Evolutionary conservation across 1,140 invertebrate genomes (phyloP).

Genomic region (Berghia stephanieae): DNA sequence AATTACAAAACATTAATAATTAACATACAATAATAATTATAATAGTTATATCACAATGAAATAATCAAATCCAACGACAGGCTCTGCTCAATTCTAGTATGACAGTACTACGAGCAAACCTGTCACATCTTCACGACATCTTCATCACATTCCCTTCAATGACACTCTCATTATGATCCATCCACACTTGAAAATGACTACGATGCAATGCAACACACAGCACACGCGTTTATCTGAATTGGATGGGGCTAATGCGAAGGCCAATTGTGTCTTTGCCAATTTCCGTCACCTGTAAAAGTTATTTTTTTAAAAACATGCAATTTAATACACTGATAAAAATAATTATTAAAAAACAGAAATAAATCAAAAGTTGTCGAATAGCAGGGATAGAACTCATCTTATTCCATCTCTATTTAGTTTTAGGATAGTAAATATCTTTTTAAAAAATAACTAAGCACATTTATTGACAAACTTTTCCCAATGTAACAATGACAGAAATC

Average conservation of each 20-base stretch:
- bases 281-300: conserved; percentile 85
- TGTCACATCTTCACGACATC: neutral
- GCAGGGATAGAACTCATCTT: neutral
- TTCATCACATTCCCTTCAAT: neutral
- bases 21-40: too few species aligned
- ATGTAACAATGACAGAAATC: too few species aligned
- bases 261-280: conserved; percentile 91
- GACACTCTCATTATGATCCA: neutral
- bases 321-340: neutral
- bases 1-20: too few species aligned
- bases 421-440: too few species aligned
- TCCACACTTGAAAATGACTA: neutral
- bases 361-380: neutral
- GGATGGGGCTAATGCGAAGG: conserved; percentile 79
- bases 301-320: conserved; percentile 28
- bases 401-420: neutral
- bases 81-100: too few species aligned
- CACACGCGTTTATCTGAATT: conserved; percentile 59
- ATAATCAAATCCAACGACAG: too few species aligned
- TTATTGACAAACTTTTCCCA: too few species aligned
- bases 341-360: neutral
- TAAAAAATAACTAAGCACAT: too few species aligned
- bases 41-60: too few species aligned
- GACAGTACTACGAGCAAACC: too few species aligned
- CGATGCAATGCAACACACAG: neutral